These are phyloP conservation scores for Nautilus pompilius DNA, from an alignment of 1,140 invertebrate genomes.

Conservation along the genomic window DNA sequence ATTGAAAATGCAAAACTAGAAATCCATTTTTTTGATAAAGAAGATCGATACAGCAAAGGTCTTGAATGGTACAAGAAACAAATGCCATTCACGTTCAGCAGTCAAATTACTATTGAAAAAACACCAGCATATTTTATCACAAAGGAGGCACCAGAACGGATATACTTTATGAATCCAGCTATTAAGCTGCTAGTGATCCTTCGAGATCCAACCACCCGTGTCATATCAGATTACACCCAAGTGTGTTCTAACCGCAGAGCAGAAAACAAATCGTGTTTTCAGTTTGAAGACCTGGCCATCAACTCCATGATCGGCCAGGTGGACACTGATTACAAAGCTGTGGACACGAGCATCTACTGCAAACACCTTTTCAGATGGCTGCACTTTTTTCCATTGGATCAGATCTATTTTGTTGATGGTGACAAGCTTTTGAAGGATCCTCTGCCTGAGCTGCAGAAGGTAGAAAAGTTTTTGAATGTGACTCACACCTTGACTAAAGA, in stretches of 20 bases:
- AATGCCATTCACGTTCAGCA: conserved; percentile 47
- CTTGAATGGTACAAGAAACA: conserved; percentile 56
- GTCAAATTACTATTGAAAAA: conserved; percentile 59
- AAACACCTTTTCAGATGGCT: conserved; percentile 49
- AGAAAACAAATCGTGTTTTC: conserved; percentile 38
- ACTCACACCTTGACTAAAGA: conserved; percentile 33
- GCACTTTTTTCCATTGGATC: conserved; percentile 37
- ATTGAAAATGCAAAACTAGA: conserved; percentile 46
- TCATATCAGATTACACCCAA: conserved; percentile 92
- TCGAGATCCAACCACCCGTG: conserved; percentile 83
- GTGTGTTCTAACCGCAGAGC: conserved; percentile 42
- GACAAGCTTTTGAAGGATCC: conserved; percentile 47
- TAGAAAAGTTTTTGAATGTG: conserved; percentile 48
- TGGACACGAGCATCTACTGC: conserved; percentile 51
- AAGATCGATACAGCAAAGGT: conserved; percentile 51
- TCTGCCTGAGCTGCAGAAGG: conserved; percentile 37
- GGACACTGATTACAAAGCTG: conserved; percentile 40
- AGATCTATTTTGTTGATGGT: conserved; percentile 51
- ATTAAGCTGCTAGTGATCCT: conserved; percentile 85
- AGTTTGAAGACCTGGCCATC: conserved; percentile 45
- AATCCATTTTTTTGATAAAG: conserved; percentile 60
- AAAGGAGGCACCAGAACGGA: conserved; percentile 74
- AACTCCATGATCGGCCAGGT: conserved; percentile 35
- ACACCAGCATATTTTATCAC: conserved; percentile 60
- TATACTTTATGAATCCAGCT: conserved; percentile 82